Conservation (phyloP, 2,113 vertebrate genomes). For the Indri indri region DNA sequence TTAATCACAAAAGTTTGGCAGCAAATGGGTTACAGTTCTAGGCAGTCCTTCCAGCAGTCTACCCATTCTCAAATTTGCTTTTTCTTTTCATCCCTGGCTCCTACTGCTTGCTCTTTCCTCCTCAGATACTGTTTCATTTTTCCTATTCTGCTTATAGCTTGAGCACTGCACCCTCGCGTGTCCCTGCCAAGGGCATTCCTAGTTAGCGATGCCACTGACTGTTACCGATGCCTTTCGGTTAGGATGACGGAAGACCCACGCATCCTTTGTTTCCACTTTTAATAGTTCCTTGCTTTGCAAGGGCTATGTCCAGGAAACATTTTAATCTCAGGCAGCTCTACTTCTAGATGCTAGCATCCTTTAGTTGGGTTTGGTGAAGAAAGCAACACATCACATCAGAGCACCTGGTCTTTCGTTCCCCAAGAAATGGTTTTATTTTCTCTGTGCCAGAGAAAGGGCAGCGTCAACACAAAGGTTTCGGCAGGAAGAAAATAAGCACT, state of each 20-base stretch:
- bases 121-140: neutral
- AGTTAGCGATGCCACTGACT: neutral
- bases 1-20: neutral
- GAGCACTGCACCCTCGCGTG: neutral
- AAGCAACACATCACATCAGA: neutral
- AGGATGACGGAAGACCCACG: neutral
- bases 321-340: neutral
- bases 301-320: neutral
- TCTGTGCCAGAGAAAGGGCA: neutral
- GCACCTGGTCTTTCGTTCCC: neutral
- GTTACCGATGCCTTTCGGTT: neutral
- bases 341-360: fast-evolving
- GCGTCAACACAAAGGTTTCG: neutral
- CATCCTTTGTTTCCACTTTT: neutral
- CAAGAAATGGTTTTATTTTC: fast-evolving
- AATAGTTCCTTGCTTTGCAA: neutral
- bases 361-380: neutral
- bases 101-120: fast-evolving
- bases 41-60: neutral
- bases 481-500: neutral
- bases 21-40: neutral
- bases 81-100: neutral
- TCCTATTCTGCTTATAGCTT: neutral
- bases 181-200: neutral
- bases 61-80: neutral